phyloP scores from a whole-genome alignment of 2,113 vertebrate species.

The Channa maculata region DNA sequence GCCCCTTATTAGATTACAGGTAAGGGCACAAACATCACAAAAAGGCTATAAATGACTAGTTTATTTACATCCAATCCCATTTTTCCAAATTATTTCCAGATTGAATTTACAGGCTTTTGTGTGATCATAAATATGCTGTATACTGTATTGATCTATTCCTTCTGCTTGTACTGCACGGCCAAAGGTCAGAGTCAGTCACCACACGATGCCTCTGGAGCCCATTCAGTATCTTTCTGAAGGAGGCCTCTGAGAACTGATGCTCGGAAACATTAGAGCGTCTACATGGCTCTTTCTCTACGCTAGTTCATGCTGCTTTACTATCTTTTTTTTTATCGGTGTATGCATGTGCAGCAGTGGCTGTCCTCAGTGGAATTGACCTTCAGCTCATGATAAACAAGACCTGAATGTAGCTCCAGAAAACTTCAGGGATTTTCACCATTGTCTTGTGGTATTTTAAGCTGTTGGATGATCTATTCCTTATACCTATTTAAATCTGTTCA shows the following conservation, averaged over 20 bases:
- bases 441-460: constrained; percentile 5
- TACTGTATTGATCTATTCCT: constrained; percentile 63
- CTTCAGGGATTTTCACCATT: constrained; percentile 13
- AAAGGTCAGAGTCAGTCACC: constrained; percentile 61
- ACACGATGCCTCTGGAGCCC: constrained; percentile 12
- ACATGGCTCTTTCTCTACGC: constrained; percentile 2
- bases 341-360: constrained; percentile 8
- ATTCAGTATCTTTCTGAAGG: constrained; percentile 3
- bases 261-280: background rate
- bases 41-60: constrained; percentile 38
- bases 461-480: constrained; percentile 5
- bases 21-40: constrained; percentile 23
- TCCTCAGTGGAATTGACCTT: constrained; percentile 25
- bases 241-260: constrained; percentile 12
- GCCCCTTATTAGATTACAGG: constrained; percentile 20
- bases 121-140: constrained; percentile 60
- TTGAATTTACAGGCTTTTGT: constrained; percentile 56
- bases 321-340: constrained; percentile 33
- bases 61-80: constrained; percentile 44
- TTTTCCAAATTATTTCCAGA: constrained; percentile 48
- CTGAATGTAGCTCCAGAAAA: constrained; percentile 18
- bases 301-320: background rate
- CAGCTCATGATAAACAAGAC: constrained; percentile 21
- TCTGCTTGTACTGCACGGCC: constrained; percentile 55
- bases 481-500: background rate